These are phyloP conservation scores for Andrena praecox DNA, from an alignment of 2,888 invertebrate species.

Conservation along the genomic window DNA sequence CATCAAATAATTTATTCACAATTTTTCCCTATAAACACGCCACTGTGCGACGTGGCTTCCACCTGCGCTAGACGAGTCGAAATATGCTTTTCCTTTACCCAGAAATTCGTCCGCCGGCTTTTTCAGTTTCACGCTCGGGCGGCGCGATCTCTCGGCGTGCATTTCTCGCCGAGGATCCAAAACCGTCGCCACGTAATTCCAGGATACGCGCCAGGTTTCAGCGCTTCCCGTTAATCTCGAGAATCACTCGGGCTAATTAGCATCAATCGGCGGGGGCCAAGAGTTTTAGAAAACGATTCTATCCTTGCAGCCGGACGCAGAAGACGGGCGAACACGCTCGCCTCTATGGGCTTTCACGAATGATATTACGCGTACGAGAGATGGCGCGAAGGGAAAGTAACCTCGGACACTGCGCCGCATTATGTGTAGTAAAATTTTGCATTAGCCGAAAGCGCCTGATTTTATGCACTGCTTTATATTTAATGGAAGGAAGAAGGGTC, in stretches of 20 bases:
- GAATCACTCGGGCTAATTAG: conserved; percentile 36
- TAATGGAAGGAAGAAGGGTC: neutral
- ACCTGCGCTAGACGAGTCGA: conserved; percentile 64
- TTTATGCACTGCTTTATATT: neutral
- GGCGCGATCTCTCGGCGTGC: conserved; percentile 21
- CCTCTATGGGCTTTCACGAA: conserved; percentile 44
- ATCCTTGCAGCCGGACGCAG: neutral
- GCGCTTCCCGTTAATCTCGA: conserved; percentile 14
- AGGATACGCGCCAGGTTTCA: neutral
- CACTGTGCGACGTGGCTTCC: conserved; percentile 72
- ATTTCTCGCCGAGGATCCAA: conserved; percentile 16
- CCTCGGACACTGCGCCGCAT: neutral
- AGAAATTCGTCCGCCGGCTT: conserved; percentile 39
- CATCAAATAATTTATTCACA: too few relatives aligned
- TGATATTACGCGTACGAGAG: conserved; percentile 31
- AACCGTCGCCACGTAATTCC: conserved; percentile 19
- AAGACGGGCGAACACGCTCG: neutral
- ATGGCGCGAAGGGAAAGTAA: conserved; percentile 37
- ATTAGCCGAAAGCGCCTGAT: neutral
- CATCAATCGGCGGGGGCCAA: conserved; percentile 17
- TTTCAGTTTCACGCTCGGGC: conserved; percentile 32
- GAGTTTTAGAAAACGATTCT: conserved; percentile 21
- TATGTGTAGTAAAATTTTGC: conserved; percentile 6
- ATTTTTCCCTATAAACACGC: too few relatives aligned
- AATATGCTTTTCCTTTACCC: conserved; percentile 47